Evolutionary conservation across 1,140 invertebrate species (phyloP), one percentile per base, ranked within the genome.

Genomic region (Pinna nobilis): DNA sequence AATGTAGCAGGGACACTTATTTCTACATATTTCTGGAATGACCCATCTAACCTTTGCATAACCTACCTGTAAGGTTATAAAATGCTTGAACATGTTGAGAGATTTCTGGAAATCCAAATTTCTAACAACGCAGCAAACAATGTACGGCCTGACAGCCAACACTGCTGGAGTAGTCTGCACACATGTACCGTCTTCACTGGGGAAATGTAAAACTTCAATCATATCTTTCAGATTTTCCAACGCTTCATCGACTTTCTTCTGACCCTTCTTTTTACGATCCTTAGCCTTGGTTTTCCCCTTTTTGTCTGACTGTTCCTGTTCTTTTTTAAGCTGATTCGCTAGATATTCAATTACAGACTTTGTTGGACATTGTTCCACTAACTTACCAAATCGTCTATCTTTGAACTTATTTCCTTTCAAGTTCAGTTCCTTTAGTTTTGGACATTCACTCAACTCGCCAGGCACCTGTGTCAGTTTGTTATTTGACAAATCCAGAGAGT

Each of bases 11-110:
- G 25, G n/a, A n/a, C n/a, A n/a, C n/a, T n/a, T n/a, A n/a, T n/a
- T n/a, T n/a, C n/a, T n/a, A n/a, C n/a, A n/a, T n/a, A n/a, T n/a
- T n/a, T n/a, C n/a, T n/a, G n/a, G n/a, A n/a, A n/a, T n/a, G n/a
- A n/a, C n/a, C n/a, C n/a, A 61, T 20, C 15, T 11, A 15, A 20
- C 18, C 6, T 41, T 1, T 18, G 1, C n/a, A n/a, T 61, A 7
- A 30, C 28, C 79, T 87, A 90, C 90, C 90, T 96, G 95, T 79
- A 94, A 83, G 80, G 93, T 92, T 74, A 96, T 94, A 79, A 96
- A 95, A 85, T 93, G 93, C 81, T 94, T 95, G 73, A 95, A 93
- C 53, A 85, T 82, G 37, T 83, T 91, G 0, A 90, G 88, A 41
- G 92, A 91, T 44, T 90, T 92, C 15, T 77, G 64, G 67, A 96